Evolutionary conservation across 2,888 invertebrate species (phyloP), one percentile per base, ranked within the genome.

Genomic region (Baccha elongata): DNA sequence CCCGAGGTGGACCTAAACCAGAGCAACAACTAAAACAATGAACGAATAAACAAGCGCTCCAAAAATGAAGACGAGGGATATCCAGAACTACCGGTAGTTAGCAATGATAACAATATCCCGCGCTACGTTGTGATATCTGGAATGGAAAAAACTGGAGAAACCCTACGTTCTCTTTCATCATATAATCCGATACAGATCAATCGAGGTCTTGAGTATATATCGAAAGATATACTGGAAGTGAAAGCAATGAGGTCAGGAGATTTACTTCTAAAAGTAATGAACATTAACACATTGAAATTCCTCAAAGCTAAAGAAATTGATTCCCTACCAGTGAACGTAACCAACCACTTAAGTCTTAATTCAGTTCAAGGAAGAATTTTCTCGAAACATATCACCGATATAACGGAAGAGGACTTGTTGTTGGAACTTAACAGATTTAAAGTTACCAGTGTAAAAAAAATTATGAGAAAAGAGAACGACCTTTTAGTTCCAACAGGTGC

Each of bases 241-340:
- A 37, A 53, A 21, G 32, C 53, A 53, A 53, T 53, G 21, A 53
- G 53, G 13, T 53, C 37, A 23, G 55, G 55, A 4, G 55, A 55
- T 21, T 37, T 55, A 2, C 32, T 32, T 1, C 15, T 37, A 35
- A 37, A 53, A 6, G 52, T 53, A 15, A 4, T 15, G 6, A 32
- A 53, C 32, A 0, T 35, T 35, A 2, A 29, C 6, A 35, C 52
- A 35, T n/a, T n/a, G n/a, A n/a, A n/a, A n/a, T n/a, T n/a, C n/a
- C n/a, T n/a, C n/a, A n/a, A n/a, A n/a, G n/a, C n/a, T n/a, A n/a
- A n/a, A n/a, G n/a, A n/a, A n/a, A n/a, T n/a, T n/a, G n/a, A n/a
- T n/a, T n/a, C n/a, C n/a, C n/a, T n/a, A n/a, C n/a, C n/a, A n/a
- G n/a, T n/a, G n/a, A n/a, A n/a, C n/a, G n/a, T n/a, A n/a, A n/a